Conservation (phyloP, 92 coral and sea anemone genomes). For the Epizoanthus ramosus region DNA sequence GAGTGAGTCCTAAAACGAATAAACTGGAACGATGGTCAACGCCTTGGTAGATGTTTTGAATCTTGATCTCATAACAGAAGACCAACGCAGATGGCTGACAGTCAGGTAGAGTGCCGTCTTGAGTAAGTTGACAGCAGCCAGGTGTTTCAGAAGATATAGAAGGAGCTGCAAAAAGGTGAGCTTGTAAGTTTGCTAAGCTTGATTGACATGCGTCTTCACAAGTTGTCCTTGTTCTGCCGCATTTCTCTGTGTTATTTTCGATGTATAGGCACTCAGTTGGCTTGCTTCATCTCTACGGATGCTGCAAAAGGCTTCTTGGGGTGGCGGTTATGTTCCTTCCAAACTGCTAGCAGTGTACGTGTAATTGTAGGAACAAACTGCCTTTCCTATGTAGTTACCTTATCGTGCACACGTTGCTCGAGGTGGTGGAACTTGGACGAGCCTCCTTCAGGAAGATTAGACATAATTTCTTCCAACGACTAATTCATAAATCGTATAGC, state of each 20-base stretch:
- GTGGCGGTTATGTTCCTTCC: no score
- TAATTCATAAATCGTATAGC: no score
- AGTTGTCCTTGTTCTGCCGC: background rate
- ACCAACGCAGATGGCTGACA: conserved; percentile 18
- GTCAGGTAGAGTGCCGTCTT: conserved; percentile 16
- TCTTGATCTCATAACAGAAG: conserved; percentile 15
- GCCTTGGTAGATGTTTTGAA: background rate
- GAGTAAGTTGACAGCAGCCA: conserved; percentile 11
- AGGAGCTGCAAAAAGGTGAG: conserved; percentile 13
- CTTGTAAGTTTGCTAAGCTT: conserved; percentile 17
- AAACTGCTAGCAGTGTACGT: conserved; percentile 7
- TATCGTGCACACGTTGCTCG: background rate
- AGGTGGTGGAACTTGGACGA: conserved; percentile 33
- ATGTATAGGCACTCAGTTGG: no score
- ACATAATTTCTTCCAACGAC: no score
- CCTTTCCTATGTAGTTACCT: conserved; percentile 1
- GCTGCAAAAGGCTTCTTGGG: conserved; percentile 31
- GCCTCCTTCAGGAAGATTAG: conserved; percentile 36
- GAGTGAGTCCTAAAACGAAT: no score
- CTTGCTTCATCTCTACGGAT: conserved; percentile 28
- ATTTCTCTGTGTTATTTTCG: conserved; percentile 12
- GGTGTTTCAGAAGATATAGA: background rate
- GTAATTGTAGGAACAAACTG: conserved; percentile 15
- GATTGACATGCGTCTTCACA: conserved; percentile 17
- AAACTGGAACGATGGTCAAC: no score